These are phyloP conservation scores for Anisognathus igniventris DNA, from an alignment of 2,797 vertebrate genomes.

Conservation along the genomic window DNA sequence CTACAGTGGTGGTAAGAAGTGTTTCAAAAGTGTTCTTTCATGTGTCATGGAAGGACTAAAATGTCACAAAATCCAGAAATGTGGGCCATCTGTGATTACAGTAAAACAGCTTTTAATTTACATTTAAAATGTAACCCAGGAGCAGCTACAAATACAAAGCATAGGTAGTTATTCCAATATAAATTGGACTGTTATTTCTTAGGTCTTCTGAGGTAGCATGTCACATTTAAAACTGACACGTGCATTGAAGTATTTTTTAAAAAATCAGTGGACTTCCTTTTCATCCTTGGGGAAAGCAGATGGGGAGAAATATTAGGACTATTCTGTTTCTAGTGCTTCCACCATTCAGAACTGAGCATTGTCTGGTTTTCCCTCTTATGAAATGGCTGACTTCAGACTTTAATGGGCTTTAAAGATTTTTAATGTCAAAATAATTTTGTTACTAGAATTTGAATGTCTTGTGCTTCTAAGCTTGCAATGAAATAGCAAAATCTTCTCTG, in stretches of 20 bases:
- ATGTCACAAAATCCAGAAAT: neutral
- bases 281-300: neutral
- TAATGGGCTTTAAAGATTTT: neutral
- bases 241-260: neutral
- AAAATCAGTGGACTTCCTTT: neutral
- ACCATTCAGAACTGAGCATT: neutral
- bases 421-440: neutral
- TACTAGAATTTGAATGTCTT: neutral
- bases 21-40: neutral
- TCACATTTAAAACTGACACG: neutral
- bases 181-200: neutral
- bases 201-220: neutral
- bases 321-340: neutral
- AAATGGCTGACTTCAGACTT: neutral
- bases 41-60: neutral
- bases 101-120: neutral
- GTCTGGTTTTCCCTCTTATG: neutral
- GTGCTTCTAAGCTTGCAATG: neutral
- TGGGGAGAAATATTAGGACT: neutral
- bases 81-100: fast-evolving
- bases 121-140: neutral
- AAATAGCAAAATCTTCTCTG: neutral
- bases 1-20: neutral
- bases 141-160: neutral
- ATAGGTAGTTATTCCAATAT: neutral